Percentiles rank a stretch among this genome's conserved stretches.
Conservation (phyloP, 2,888 invertebrate genomes). For the Hemithea aestivaria region DNA sequence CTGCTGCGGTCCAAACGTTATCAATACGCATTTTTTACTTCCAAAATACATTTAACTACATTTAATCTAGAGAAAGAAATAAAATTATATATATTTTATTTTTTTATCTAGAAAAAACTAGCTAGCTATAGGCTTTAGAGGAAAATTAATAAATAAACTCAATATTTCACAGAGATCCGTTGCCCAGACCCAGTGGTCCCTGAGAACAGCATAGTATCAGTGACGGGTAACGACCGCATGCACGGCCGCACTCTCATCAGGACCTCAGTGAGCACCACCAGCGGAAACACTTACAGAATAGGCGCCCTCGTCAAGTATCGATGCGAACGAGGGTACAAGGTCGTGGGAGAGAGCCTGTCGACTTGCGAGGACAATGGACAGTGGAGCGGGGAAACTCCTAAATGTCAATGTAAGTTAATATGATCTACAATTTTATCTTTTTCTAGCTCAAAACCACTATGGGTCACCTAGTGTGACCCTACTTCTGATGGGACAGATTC, state of each 20-base stretch:
- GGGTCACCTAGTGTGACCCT: too few species aligned
- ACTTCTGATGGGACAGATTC: too few species aligned
- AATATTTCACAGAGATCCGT: slow-evolving; percentile 84
- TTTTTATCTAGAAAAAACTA: too few species aligned
- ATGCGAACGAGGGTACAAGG: slow-evolving; percentile 93
- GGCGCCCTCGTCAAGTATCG: slow-evolving; percentile 92
- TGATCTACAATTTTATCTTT: too few species aligned
- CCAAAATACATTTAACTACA: too few species aligned
- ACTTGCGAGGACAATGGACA: slow-evolving; percentile 91
- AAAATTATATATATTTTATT: too few species aligned
- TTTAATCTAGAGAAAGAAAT: too few species aligned
- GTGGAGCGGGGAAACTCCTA: slow-evolving; percentile 91
- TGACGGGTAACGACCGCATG: slow-evolving; percentile 94
- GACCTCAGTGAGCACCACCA: slow-evolving; percentile 83
- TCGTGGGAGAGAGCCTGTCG: slow-evolving; percentile 89
- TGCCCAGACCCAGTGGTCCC: slow-evolving; percentile 91
- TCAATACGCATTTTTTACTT: too few species aligned
- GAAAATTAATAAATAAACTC: too few species aligned
- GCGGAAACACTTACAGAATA: slow-evolving; percentile 89
- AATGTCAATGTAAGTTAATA: slow-evolving; percentile 86
- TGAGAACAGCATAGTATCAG: slow-evolving; percentile 91
- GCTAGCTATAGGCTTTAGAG: too few species aligned
- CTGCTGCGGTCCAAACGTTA: too few species aligned
- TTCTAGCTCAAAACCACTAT: too few species aligned
- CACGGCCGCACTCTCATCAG: slow-evolving; percentile 90